Evolutionary conservation across 2,888 invertebrate genomes (phyloP).

Genomic region (Odontocolon sp.): DNA sequence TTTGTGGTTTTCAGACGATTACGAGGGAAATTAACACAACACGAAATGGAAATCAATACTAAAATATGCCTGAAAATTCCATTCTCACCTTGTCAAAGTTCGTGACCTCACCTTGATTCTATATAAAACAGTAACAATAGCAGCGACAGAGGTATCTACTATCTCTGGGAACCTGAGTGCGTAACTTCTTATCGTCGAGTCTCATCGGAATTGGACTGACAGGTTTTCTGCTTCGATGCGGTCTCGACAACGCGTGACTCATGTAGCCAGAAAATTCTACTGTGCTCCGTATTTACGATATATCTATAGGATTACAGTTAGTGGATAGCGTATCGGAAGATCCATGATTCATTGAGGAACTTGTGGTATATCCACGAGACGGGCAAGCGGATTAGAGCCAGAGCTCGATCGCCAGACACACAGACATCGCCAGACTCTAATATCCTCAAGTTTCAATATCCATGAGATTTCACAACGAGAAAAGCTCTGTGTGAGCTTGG

Average conservation of each 20-base stretch:
- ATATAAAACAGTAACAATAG: too few species aligned
- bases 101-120: too few species aligned
- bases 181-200: slow-evolving; percentile 60
- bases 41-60: background rate
- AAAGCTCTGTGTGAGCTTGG: background rate
- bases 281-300: slow-evolving; percentile 35
- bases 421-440: slow-evolving; percentile 6
- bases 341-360: slow-evolving; percentile 62
- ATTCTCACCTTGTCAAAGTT: too few species aligned
- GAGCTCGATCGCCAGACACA: slow-evolving; percentile 31
- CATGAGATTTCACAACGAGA: background rate
- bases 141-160: slow-evolving; percentile 9
- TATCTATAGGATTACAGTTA: background rate
- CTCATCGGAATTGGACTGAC: slow-evolving; percentile 63
- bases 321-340: slow-evolving; percentile 16
- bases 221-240: slow-evolving; percentile 62
- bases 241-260: slow-evolving; percentile 59
- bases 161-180: slow-evolving; percentile 45
- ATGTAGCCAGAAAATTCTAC: slow-evolving; percentile 53
- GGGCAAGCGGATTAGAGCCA: slow-evolving; percentile 26
- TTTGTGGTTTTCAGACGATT: background rate
- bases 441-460: slow-evolving; percentile 16
- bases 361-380: slow-evolving; percentile 24
- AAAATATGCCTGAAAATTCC: too few species aligned
- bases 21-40: slow-evolving; percentile 38